A percentile compares a stretch with the other conserved stretches of the same genome.
These are phyloP conservation scores for Marronus borbonicus DNA, from an alignment of 2,888 invertebrate species.

Conservation along the genomic window DNA sequence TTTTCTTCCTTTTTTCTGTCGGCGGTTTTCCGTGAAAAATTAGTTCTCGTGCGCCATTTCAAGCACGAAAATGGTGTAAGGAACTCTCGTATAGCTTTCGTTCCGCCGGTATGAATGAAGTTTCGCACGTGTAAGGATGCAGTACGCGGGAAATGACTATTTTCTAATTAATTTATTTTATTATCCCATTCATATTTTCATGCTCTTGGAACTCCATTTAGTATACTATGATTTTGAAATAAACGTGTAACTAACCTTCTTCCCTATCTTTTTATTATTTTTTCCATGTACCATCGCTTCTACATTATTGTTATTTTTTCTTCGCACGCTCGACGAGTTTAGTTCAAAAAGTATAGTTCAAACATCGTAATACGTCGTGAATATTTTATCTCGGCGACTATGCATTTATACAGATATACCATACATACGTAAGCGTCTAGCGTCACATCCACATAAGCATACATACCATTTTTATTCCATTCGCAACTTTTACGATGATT, in stretches of 20 bases:
- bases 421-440: background rate
- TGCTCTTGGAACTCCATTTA: too few species aligned
- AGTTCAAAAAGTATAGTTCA: too few species aligned
- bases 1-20: background rate
- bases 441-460: background rate
- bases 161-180: too few species aligned
- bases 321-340: too few species aligned
- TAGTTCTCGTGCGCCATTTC: background rate
- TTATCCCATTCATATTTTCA: too few species aligned
- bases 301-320: too few species aligned
- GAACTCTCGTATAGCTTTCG: background rate
- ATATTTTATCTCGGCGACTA: background rate
- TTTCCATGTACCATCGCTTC: too few species aligned
- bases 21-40: conserved; percentile 1
- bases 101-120: background rate
- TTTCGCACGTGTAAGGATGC: background rate
- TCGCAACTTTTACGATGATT: conserved; percentile 44
- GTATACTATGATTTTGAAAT: too few species aligned
- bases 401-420: background rate
- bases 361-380: background rate
- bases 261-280: too few species aligned
- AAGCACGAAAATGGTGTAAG: background rate
- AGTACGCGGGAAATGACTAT: too few species aligned
- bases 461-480: conserved; percentile 49
- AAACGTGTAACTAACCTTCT: too few species aligned